These are phyloP conservation scores for Coluber constrictor DNA, from an alignment of 2,797 vertebrate genomes.

Conservation along the genomic window DNA sequence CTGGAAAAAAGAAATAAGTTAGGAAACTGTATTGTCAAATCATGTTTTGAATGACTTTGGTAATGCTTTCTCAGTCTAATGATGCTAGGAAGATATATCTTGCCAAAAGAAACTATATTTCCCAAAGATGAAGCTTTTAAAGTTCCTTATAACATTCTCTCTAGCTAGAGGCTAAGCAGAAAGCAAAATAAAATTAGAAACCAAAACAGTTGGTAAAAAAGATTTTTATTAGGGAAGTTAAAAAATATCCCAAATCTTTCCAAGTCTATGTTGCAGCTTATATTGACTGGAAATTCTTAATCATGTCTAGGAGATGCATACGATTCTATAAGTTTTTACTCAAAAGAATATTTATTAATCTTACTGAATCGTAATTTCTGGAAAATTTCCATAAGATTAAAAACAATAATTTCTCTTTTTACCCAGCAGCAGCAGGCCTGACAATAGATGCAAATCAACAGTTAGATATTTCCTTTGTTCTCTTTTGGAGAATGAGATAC, in stretches of 20 bases:
- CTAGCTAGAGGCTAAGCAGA: not conserved
- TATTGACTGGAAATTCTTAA: not conserved
- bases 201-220: not conserved
- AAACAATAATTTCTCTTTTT: not conserved
- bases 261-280: not conserved
- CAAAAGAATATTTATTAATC: not conserved
- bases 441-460: not conserved
- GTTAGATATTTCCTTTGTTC: not conserved
- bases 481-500: not conserved
- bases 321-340: not conserved
- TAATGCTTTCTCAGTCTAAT: not conserved
- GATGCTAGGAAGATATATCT: not conserved
- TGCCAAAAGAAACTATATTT: not conserved
- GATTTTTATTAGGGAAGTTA: not conserved
- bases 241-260: not conserved
- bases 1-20: not conserved
- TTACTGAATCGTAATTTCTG: not conserved
- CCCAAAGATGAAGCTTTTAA: not conserved
- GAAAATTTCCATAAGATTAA: not conserved
- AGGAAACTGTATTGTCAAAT: not conserved
- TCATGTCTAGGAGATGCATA: not conserved
- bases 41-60: not conserved
- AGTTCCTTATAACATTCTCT: not conserved
- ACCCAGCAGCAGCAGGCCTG: not conserved
- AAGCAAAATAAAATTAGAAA: not conserved